phyloP scores from a whole-genome alignment of 2,888 invertebrate genomes.

The Mythimna loreyi region DNA sequence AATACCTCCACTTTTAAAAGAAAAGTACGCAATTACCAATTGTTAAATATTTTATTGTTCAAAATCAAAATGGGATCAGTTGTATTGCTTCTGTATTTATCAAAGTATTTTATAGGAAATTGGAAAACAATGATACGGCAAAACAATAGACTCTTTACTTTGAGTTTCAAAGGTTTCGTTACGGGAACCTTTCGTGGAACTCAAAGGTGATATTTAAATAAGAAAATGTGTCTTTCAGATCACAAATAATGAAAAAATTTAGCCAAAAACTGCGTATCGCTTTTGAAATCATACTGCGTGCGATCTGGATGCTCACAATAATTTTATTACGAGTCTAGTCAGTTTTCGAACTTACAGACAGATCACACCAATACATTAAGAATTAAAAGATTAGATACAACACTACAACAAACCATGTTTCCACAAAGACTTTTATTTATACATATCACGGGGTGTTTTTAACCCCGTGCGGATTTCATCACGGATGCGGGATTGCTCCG shows the following conservation, averaged over 20 bases:
- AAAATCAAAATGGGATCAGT: slow-evolving; percentile 1
- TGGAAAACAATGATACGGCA: background rate
- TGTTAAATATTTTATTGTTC: background rate
- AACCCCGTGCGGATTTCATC: too few species aligned
- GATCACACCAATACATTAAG: too few species aligned
- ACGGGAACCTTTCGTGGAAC: background rate
- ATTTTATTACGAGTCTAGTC: background rate
- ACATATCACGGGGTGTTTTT: too few species aligned
- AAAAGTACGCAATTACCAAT: background rate
- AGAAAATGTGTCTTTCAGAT: background rate
- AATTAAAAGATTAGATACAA: background rate
- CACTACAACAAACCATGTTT: too few species aligned
- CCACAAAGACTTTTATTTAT: too few species aligned
- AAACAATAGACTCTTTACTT: background rate
- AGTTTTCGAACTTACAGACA: too few species aligned
- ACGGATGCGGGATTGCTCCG: too few species aligned
- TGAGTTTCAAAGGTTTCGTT: background rate
- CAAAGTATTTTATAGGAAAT: background rate
- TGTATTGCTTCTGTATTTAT: background rate
- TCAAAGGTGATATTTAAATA: background rate
- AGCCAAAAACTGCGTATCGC: background rate
- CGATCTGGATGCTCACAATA: background rate
- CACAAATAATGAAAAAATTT: background rate
- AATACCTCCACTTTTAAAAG: slow-evolving; percentile 1
- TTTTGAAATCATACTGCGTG: background rate